These are phyloP conservation scores for Prunella fulvescens DNA, from an alignment of 2,113 vertebrate species.

Conservation along the genomic window DNA sequence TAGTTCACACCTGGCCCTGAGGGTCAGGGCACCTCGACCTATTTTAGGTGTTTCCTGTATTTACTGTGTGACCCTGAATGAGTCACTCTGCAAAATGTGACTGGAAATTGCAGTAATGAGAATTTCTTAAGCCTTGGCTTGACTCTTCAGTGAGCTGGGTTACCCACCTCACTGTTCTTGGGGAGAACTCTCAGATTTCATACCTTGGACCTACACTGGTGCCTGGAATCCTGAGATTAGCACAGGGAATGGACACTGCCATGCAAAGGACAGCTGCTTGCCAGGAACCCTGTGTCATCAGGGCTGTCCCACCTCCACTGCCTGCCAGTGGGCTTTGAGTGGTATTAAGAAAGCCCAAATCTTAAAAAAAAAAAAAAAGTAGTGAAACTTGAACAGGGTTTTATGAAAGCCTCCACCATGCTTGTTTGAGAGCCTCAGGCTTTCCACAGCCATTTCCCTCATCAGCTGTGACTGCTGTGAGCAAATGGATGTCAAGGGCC, in stretches of 20 bases:
- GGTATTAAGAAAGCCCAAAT: not conserved
- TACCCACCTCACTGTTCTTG: not conserved
- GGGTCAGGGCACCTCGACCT: conserved; percentile 12
- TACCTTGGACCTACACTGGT: not conserved
- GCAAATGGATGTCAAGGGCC: not conserved
- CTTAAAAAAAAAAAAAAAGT: not conserved
- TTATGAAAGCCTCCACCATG: not conserved
- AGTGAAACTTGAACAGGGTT: not conserved
- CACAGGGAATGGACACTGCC: not conserved
- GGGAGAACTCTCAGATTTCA: not conserved
- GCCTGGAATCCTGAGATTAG: not conserved
- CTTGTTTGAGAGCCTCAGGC: not conserved
- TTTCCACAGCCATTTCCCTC: not conserved
- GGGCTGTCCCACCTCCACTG: not conserved
- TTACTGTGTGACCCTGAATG: not conserved
- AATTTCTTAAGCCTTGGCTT: not conserved
- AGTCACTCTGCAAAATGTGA: conserved; percentile 7
- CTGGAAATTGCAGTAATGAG: not conserved
- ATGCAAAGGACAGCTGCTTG: not conserved
- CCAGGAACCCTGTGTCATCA: not conserved
- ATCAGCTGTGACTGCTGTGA: not conserved
- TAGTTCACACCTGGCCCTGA: not conserved
- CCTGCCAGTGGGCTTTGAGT: not conserved
- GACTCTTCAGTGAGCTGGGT: not conserved
- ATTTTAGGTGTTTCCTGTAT: not conserved